Conservation (phyloP, 1,140 invertebrate species). For the Bacillus rossius region DNA sequence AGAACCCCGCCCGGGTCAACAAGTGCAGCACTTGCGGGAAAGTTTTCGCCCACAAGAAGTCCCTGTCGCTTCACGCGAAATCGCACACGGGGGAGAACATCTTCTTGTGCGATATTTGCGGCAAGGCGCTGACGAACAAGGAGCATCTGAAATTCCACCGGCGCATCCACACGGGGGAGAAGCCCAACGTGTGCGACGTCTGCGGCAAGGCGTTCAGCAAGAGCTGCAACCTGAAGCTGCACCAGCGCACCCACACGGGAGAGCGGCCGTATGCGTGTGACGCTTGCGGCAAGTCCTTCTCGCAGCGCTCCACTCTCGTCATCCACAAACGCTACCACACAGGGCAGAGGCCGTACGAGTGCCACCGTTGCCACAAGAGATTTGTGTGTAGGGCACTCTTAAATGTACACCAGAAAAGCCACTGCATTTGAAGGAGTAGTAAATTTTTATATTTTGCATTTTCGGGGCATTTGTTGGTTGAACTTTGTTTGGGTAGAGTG, state of each 20-base stretch:
- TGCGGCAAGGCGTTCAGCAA: slow-evolving; percentile 50
- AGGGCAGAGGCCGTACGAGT: slow-evolving; percentile 69
- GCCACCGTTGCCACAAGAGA: slow-evolving; percentile 58
- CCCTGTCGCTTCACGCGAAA: slow-evolving; percentile 35
- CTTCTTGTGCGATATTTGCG: slow-evolving; percentile 26
- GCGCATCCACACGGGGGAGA: slow-evolving; percentile 67
- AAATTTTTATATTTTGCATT: too few relatives aligned
- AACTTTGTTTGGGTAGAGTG: too few relatives aligned
- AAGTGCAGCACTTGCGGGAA: slow-evolving; percentile 44
- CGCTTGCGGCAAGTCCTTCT: slow-evolving; percentile 60
- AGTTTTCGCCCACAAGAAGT: slow-evolving; percentile 33
- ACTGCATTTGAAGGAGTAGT: not conserved
- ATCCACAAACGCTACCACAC: slow-evolving; percentile 55
- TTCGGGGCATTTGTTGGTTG: too few relatives aligned
- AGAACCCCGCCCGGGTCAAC: slow-evolving; percentile 29
- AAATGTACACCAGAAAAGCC: slow-evolving; percentile 26
- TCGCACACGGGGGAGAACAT: slow-evolving; percentile 41
- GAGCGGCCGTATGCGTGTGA: slow-evolving; percentile 62
- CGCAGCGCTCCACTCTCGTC: slow-evolving; percentile 34
- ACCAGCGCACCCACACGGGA: slow-evolving; percentile 49
- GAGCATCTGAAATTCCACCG: slow-evolving; percentile 62
- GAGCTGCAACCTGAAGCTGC: slow-evolving; percentile 18
- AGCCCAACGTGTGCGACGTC: slow-evolving; percentile 56
- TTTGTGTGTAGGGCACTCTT: slow-evolving; percentile 36
- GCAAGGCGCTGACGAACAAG: slow-evolving; percentile 52